Evolutionary conservation across 2,888 invertebrate species (phyloP).

Genomic region (Apodemia duryi): DNA sequence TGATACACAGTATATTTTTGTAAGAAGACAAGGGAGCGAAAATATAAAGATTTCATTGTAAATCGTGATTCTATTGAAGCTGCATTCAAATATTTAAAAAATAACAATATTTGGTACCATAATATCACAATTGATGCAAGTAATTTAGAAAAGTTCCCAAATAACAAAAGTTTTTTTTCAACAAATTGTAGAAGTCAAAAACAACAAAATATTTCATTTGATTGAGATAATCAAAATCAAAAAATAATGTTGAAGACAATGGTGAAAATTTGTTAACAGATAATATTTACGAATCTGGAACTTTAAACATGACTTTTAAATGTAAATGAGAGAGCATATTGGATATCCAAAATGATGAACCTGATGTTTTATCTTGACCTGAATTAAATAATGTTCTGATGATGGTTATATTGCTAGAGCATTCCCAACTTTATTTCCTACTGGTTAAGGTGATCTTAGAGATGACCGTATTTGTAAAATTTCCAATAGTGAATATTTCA

Average conservation of each 20-base stretch:
- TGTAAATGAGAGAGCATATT: conserved; percentile 2
- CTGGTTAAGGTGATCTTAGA: conserved; percentile 2
- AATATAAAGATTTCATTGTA: conserved; percentile 16
- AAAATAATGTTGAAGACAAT: no score
- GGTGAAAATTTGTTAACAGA: background rate
- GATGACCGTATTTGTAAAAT: background rate
- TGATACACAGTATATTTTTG: conserved; percentile 20
- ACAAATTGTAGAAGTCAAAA: conserved; percentile 5
- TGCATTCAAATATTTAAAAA: background rate
- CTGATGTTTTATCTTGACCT: conserved; percentile 1
- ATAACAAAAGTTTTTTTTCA: conserved; percentile 5
- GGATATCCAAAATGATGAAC: background rate
- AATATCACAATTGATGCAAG: background rate
- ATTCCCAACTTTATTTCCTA: conserved; percentile 10
- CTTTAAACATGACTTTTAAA: background rate
- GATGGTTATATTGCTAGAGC: conserved; percentile 10
- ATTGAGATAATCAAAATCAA: background rate
- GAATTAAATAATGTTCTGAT: background rate
- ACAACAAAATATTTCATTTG: conserved; percentile 6
- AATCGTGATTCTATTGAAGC: background rate
- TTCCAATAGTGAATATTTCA: background rate
- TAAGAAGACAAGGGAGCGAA: conserved; percentile 12
- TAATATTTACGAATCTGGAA: conserved; percentile 8
- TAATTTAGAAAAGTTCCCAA: background rate
- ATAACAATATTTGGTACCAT: background rate